Evolutionary conservation across 2,797 vertebrate species (phyloP).

Genomic region (Danionella dracula): DNA sequence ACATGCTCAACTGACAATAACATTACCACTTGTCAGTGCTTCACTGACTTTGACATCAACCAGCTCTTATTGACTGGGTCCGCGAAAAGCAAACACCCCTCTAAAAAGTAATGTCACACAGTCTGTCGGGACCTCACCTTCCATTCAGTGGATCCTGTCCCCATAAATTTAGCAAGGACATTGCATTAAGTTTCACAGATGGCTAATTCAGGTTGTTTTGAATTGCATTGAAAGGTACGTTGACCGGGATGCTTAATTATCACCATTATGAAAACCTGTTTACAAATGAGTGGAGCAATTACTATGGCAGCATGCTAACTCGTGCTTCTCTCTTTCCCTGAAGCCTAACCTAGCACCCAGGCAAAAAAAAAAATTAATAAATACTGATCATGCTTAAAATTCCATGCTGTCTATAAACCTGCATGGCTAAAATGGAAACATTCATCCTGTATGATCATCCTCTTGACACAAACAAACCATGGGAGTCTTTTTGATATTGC

Average conservation of each 20-base stretch:
- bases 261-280: constrained; percentile 51
- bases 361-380: background rate
- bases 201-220: constrained; percentile 54
- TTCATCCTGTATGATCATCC: too few relatives aligned
- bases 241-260: constrained; percentile 54
- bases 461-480: too few relatives aligned
- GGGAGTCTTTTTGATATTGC: too few relatives aligned
- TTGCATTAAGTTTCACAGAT: constrained; percentile 43
- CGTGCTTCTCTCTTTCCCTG: constrained; percentile 10
- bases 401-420: background rate
- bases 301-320: constrained; percentile 37
- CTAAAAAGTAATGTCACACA: constrained; percentile 47
- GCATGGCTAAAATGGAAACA: background rate
- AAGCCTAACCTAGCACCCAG: background rate
- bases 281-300: constrained; percentile 52
- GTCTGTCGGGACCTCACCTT: constrained; percentile 35
- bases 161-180: constrained; percentile 39
- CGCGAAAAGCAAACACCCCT: constrained; percentile 37
- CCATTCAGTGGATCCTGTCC: constrained; percentile 1
- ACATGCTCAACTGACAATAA: constrained; percentile 45
- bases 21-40: constrained; percentile 29
- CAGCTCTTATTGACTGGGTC: constrained; percentile 44
- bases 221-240: constrained; percentile 32
- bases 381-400: constrained; percentile 7
- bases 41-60: constrained; percentile 36